phyloP scores from a whole-genome alignment of 53 echinoderm and acorn worm genomes.

The Hippasteria phrygiana region DNA sequence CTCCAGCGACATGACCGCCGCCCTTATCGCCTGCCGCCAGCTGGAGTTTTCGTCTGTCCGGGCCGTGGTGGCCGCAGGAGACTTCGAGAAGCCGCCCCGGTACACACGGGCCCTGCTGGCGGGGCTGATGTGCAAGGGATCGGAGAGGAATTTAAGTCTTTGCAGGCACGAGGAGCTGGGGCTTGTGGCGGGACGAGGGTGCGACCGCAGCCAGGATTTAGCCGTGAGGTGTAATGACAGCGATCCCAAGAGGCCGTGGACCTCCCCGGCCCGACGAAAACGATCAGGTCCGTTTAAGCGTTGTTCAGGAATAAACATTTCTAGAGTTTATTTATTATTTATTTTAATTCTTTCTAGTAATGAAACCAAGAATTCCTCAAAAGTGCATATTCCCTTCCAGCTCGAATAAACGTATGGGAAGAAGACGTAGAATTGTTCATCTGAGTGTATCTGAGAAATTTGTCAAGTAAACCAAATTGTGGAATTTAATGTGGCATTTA shows the following conservation, averaged over 20 bases:
- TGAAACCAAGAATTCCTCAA: no score
- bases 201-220: conserved; percentile 24
- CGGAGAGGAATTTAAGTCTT: conserved; percentile 51
- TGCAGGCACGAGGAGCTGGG: conserved; percentile 13
- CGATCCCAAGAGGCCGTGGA: neutral
- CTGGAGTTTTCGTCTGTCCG: conserved; percentile 19
- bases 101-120: conserved; percentile 42
- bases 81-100: conserved; percentile 2
- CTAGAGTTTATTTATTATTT: no score
- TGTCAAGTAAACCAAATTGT: no score
- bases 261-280: conserved; percentile 15
- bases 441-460: no score
- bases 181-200: neutral
- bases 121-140: conserved; percentile 9
- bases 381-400: no score
- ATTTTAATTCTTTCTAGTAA: no score
- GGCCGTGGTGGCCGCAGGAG: conserved; percentile 5
- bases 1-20: conserved; percentile 32
- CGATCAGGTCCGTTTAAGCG: conserved; percentile 13
- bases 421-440: no score
- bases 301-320: neutral
- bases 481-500: no score
- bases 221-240: conserved; percentile 18
- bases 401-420: no score
- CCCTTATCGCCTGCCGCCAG: conserved; percentile 32